phyloP scores from a whole-genome alignment of 2,888 invertebrate species.

The Polydrusus tereticollis region DNA sequence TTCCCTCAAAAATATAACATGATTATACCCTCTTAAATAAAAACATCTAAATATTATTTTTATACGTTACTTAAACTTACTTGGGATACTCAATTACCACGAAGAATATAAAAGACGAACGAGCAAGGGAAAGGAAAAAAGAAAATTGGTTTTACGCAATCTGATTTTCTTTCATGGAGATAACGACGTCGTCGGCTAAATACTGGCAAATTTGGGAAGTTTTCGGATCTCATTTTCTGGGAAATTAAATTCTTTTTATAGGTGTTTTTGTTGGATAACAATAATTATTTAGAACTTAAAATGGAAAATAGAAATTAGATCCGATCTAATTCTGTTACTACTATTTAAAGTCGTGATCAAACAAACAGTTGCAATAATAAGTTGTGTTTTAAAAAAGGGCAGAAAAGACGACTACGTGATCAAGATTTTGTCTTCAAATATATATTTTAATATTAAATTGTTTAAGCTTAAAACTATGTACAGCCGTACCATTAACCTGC shows the following conservation, averaged over 20 bases:
- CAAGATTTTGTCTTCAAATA: too few species aligned
- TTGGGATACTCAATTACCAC: slow-evolving; percentile 44
- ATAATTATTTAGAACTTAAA: not conserved
- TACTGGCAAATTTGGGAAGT: slow-evolving; percentile 49
- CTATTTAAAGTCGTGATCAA: too few species aligned
- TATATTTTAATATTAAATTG: too few species aligned
- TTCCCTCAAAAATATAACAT: not conserved
- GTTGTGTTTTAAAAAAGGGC: too few species aligned
- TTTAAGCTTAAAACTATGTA: too few species aligned
- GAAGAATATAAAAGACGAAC: slow-evolving; percentile 45
- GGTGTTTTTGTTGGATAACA: slow-evolving; percentile 22
- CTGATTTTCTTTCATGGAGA: slow-evolving; percentile 50
- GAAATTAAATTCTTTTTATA: slow-evolving; percentile 50
- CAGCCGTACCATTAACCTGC: too few species aligned
- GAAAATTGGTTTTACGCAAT: slow-evolving; percentile 50
- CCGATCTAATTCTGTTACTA: too few species aligned
- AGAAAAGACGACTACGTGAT: too few species aligned
- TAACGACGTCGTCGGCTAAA: slow-evolving; percentile 49
- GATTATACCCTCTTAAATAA: slow-evolving; percentile 3
- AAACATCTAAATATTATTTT: slow-evolving; percentile 20
- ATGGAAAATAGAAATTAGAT: not conserved
- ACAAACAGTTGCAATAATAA: too few species aligned
- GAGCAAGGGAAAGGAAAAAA: slow-evolving; percentile 41
- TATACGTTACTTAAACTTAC: slow-evolving; percentile 14
- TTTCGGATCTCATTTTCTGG: slow-evolving; percentile 49